phyloP scores from a whole-genome alignment of 2,113 vertebrate genomes.

The Coptodon rendalli region DNA sequence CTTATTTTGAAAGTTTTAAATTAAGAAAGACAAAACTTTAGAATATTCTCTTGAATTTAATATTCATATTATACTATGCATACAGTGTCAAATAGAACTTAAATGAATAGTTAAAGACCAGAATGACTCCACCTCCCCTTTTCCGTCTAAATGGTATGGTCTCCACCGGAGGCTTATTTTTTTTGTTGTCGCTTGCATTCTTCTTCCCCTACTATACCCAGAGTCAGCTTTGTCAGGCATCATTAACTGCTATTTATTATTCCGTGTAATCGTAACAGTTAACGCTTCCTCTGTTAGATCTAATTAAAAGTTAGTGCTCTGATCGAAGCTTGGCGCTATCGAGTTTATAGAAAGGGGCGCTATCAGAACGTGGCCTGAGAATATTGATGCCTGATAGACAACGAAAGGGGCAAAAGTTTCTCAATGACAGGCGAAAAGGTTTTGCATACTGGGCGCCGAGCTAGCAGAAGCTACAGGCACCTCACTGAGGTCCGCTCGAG shows the following conservation, averaged over 20 bases:
- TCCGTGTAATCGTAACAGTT: neutral
- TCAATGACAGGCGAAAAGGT: accelerated
- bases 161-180: neutral
- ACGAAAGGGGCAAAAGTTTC: accelerated
- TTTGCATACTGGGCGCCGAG: neutral
- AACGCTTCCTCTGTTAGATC: neutral
- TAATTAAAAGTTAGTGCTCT: accelerated
- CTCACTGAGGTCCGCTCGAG: neutral
- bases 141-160: constrained; percentile 3
- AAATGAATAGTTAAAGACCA: neutral
- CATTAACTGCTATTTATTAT: neutral
- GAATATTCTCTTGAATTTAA: neutral
- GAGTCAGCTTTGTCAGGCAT: neutral
- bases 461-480: neutral
- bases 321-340: neutral
- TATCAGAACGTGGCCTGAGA: too few relatives aligned
- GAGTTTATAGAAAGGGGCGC: neutral
- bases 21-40: neutral
- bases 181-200: accelerated
- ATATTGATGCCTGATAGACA: neutral
- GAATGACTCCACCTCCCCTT: neutral
- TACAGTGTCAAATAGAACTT: accelerated
- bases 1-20: neutral
- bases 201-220: accelerated
- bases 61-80: neutral